Base-by-base conservation (phyloP, 23 tunicate genomes). In the Styela plicata region DNA sequence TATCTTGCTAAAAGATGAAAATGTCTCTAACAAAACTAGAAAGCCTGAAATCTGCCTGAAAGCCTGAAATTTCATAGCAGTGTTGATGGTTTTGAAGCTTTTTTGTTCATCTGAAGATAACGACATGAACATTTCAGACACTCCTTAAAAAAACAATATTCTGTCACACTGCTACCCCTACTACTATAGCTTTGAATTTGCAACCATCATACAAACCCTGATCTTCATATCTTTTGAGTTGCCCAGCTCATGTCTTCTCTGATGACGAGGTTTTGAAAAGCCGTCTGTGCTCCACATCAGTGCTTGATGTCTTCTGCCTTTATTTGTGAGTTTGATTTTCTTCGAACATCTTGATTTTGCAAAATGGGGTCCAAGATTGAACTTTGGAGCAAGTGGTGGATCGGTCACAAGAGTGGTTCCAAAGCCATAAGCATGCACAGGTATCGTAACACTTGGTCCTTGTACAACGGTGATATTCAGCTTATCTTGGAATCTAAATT, bases 321-420 rank as follows among this genome's bases (percentile, higher is more conserved):
- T 34, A 86, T 95, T 95, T 64, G 81, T 90, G 52, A 95, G 88
- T 57, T 84, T 95, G 68, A 95, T 86, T 29, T 81, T 87, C 33
- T 88, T 80, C 21, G 80, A 71, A 64, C 86, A 82, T 30, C 32
- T 83, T 1, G 91, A 70, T 61, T 86, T 86, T 28, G 99, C 92
- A 34, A 89, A 95, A 73, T 89, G 89, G 24, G 96, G 93, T 53
- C 99, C 99, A 52, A 95, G 89, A 69, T 80, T 91, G 2, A 95
- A 52, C 2, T 84, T 27, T 7, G 92, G 96, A 31, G 88, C 35
- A 74, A 95, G 37, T 0, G 89, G 71, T n/a, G 99, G 99, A 37
- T 95, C 96, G 21, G 83, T 62, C 2, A 84, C 81, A 19, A 95
- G 69, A 26, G 99, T 87, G 23, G 96, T 95, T 10, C 99, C 99